Conservation (phyloP, 2,113 vertebrate genomes). For the Micronycteris hirsuta region DNA sequence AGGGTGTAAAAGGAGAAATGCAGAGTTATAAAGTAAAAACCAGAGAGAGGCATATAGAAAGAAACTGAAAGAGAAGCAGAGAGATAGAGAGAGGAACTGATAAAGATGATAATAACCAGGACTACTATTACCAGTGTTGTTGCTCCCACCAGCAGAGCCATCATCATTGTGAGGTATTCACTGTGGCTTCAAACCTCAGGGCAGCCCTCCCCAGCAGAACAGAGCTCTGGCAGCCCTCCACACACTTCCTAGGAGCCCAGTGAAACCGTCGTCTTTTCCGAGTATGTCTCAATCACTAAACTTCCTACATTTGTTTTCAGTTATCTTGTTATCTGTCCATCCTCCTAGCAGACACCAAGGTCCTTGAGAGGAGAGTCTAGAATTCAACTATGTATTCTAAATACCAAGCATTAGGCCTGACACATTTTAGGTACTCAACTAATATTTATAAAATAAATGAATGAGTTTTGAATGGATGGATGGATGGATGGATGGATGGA, state of each 20-base stretch:
- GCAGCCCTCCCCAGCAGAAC: neutral
- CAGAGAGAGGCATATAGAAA: neutral
- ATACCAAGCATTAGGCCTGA: neutral
- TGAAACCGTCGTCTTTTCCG: neutral
- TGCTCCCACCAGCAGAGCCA: neutral
- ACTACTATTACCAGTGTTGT: neutral
- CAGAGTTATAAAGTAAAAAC: neutral
- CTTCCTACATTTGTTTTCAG: neutral
- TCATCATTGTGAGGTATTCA: neutral
- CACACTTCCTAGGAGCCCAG: neutral
- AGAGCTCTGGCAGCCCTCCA: neutral
- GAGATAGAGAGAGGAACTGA: neutral
- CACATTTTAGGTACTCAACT: neutral
- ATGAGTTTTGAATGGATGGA: neutral
- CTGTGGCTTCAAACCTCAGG: neutral
- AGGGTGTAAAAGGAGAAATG: neutral
- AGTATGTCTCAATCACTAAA: neutral
- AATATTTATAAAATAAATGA: neutral
- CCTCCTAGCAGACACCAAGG: neutral
- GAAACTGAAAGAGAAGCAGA: neutral
- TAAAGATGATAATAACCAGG: neutral
- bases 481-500: neutral
- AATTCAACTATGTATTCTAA: neutral
- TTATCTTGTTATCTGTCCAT: neutral
- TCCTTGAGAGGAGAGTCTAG: neutral